Percentiles rank a stretch among this genome's conserved stretches.
Evolutionary conservation across 2,113 vertebrate genomes (phyloP).

Genomic region (Pluvianellus socialis): DNA sequence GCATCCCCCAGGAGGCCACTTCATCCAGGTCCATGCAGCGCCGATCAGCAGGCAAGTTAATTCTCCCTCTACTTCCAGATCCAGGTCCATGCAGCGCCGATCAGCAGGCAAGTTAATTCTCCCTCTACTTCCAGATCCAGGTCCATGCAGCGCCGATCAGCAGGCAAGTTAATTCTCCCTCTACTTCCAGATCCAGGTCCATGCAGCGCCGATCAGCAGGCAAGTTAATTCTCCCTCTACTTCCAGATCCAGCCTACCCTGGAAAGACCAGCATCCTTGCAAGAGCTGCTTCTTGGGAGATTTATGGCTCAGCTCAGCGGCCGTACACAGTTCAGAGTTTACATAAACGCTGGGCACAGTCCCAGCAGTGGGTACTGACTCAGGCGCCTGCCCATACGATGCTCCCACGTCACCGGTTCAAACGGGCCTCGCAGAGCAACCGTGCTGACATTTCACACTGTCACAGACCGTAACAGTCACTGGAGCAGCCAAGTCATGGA

Average conservation of each 20-base stretch:
- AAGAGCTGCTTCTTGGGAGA: neutral
- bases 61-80: neutral
- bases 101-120: neutral
- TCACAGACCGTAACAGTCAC: neutral
- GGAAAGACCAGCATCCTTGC: neutral
- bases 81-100: too few relatives aligned
- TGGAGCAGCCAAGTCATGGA: neutral
- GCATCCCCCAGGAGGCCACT: accelerated
- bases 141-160: accelerated
- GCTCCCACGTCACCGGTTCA: neutral
- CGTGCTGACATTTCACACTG: neutral
- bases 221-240: neutral
- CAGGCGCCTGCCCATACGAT: neutral
- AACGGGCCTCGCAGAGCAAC: accelerated
- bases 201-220: accelerated
- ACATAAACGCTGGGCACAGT: neutral
- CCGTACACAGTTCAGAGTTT: neutral
- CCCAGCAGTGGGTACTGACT: neutral
- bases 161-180: too few relatives aligned
- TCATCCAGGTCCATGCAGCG: accelerated
- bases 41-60: accelerated
- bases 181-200: too few relatives aligned
- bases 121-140: neutral
- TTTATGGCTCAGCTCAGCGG: neutral
- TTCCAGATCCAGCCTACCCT: neutral